Percentiles rank a stretch among this genome's conserved stretches.
Evolutionary conservation across 2,113 vertebrate genomes (phyloP).

Genomic region (Gavia stellata): DNA sequence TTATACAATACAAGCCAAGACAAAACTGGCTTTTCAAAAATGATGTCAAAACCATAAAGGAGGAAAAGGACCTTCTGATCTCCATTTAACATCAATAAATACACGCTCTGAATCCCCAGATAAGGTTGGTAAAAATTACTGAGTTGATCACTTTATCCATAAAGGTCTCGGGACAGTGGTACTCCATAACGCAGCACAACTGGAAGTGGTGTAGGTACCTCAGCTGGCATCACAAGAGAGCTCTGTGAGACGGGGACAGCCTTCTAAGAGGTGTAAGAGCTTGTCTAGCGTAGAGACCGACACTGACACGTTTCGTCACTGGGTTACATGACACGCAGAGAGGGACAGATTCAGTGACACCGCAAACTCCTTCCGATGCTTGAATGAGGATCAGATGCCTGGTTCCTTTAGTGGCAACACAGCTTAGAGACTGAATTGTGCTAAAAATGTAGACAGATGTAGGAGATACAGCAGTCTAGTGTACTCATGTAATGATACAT

Average conservation of each 20-base stretch:
- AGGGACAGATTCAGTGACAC: background rate
- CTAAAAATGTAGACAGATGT: background rate
- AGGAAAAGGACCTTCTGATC: background rate
- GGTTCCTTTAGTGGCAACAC: background rate
- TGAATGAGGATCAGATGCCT: background rate
- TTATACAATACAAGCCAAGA: background rate
- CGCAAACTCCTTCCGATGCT: background rate
- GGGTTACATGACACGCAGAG: background rate
- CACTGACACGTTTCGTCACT: background rate
- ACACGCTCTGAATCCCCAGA: background rate
- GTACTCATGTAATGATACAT: background rate
- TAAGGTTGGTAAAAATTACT: background rate
- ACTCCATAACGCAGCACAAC: background rate
- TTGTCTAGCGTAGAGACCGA: background rate
- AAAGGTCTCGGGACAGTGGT: rapidly evolving
- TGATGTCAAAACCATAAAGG: background rate
- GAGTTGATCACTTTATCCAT: background rate
- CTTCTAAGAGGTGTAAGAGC: background rate
- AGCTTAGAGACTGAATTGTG: background rate
- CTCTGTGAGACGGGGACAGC: background rate
- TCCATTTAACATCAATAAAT: background rate
- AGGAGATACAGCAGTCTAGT: too few relatives aligned
- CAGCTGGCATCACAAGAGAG: background rate
- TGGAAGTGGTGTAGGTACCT: background rate
- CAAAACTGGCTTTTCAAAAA: background rate